Conservation (phyloP, 1,140 invertebrate species). For the Mizuhopecten yessoensis region DNA sequence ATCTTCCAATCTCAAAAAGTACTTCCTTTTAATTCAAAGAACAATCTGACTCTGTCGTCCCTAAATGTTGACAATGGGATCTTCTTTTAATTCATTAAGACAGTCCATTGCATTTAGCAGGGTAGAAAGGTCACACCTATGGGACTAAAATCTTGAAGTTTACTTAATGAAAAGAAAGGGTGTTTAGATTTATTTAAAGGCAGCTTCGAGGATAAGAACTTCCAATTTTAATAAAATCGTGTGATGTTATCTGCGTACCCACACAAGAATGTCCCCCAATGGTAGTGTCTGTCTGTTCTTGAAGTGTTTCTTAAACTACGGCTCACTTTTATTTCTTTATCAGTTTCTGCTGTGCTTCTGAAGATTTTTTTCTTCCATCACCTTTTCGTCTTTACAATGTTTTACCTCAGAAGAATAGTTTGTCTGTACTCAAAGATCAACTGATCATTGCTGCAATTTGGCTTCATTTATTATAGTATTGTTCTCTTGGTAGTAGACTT, state of each 20-base stretch:
- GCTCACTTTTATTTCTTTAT: neutral
- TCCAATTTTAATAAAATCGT: neutral
- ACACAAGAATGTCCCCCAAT: slow-evolving; percentile 2
- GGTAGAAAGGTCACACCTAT: neutral
- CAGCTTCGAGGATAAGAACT: slow-evolving; percentile 18
- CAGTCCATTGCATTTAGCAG: neutral
- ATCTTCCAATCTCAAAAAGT: neutral
- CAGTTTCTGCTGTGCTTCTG: neutral
- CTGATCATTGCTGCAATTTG: neutral
- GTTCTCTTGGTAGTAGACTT: neutral
- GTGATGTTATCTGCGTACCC: neutral
- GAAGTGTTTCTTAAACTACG: neutral
- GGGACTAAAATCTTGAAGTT: neutral
- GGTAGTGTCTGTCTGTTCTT: neutral
- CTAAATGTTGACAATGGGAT: neutral
- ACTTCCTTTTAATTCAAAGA: neutral
- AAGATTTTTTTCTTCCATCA: neutral
- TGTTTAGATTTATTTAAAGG: slow-evolving; percentile 11
- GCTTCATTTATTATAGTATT: neutral
- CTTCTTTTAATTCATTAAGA: slow-evolving; percentile 2
- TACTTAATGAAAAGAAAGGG: slow-evolving; percentile 34
- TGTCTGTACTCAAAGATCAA: neutral
- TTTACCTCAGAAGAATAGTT: neutral
- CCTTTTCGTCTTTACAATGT: neutral
- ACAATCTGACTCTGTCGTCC: neutral